phyloP scores from a whole-genome alignment of 1,140 invertebrate species.

The Diplogasteroides magnus region DNA sequence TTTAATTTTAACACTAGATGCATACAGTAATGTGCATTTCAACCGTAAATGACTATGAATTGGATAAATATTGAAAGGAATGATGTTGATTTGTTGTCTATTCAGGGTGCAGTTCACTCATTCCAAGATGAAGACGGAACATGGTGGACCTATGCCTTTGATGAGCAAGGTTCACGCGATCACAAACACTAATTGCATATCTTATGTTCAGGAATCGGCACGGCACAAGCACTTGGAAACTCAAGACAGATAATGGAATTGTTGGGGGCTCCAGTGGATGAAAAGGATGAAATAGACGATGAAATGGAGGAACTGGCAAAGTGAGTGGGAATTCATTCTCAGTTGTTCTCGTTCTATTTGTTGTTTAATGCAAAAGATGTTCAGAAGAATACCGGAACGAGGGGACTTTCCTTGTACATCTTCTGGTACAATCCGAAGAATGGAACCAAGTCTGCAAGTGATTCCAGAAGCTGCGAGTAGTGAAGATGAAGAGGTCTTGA shows the following conservation, averaged over 20 bases:
- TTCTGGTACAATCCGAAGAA: neutral
- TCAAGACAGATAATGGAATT: constrained; percentile 40
- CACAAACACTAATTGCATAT: constrained; percentile 26
- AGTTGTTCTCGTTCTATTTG: too few species aligned
- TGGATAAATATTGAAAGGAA: too few species aligned
- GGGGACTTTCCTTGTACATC: too few species aligned
- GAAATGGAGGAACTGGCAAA: neutral
- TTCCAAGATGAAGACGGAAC: constrained; percentile 61
- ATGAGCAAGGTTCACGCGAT: constrained; percentile 68
- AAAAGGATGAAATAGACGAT: constrained; percentile 10
- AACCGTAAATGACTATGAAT: too few species aligned
- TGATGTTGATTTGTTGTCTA: too few species aligned
- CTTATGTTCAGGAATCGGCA: constrained; percentile 35
- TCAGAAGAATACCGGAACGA: too few species aligned
- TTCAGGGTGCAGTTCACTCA: constrained; percentile 70
- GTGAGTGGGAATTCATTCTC: neutral
- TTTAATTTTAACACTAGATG: too few species aligned
- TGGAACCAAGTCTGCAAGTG: neutral
- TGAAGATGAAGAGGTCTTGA: neutral
- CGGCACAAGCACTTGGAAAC: constrained; percentile 46
- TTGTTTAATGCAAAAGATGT: too few species aligned
- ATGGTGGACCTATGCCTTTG: constrained; percentile 78
- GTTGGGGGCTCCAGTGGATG: constrained; percentile 18
- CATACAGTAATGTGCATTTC: too few species aligned
- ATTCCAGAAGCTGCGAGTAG: neutral